phyloP scores from a whole-genome alignment of 2,888 invertebrate species.

The Laspeyria flexula region DNA sequence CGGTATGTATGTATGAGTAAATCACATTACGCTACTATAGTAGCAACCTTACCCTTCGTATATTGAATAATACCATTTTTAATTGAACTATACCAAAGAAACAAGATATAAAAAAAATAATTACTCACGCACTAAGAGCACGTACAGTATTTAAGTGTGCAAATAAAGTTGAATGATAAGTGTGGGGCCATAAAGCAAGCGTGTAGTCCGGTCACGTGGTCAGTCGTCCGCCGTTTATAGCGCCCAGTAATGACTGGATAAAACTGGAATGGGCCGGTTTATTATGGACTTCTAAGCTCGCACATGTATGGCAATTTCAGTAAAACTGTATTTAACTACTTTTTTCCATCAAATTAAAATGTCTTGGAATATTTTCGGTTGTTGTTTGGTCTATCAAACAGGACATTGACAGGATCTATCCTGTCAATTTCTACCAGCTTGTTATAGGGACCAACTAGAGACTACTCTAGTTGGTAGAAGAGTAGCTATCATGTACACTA shows the following conservation, averaged over 20 bases:
- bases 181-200: slow-evolving; percentile 44
- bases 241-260: slow-evolving; percentile 48
- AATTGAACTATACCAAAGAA: not conserved
- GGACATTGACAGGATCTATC: too few relatives aligned
- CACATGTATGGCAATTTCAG: slow-evolving; percentile 2
- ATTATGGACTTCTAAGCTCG: slow-evolving; percentile 22
- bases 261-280: slow-evolving; percentile 46
- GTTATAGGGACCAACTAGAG: too few relatives aligned
- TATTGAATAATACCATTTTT: too few relatives aligned
- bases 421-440: too few relatives aligned
- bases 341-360: not conserved
- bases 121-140: slow-evolving; percentile 32
- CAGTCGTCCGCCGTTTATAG: slow-evolving; percentile 44
- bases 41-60: too few relatives aligned
- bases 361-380: not conserved
- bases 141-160: slow-evolving; percentile 48
- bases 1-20: too few relatives aligned
- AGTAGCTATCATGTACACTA: too few relatives aligned
- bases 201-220: slow-evolving; percentile 46
- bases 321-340: slow-evolving; percentile 1
- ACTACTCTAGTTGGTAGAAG: too few relatives aligned
- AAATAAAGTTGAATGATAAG: slow-evolving; percentile 51
- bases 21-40: too few relatives aligned
- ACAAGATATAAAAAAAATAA: slow-evolving; percentile 32
- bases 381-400: too few relatives aligned